Evolutionary conservation across 2,888 invertebrate genomes (phyloP).

Genomic region (Lasioglossum marginatum): DNA sequence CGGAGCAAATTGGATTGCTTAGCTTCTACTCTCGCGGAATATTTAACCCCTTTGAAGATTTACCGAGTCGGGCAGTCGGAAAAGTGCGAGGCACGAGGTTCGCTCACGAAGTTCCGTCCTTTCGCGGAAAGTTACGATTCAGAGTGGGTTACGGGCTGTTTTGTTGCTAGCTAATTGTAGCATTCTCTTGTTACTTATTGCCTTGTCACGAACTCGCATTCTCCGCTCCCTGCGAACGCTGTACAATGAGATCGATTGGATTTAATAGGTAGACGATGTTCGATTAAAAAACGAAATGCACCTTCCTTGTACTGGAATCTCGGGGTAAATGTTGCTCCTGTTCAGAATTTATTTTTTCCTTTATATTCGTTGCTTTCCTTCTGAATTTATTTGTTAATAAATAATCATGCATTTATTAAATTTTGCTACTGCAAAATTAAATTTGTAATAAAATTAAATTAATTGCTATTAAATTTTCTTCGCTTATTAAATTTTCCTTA

Average conservation of each 20-base stretch:
- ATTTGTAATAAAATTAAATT: too few species aligned
- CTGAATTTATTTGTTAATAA: background rate
- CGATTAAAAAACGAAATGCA: background rate
- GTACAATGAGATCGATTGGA: background rate
- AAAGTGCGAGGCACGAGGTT: background rate
- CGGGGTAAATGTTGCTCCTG: background rate
- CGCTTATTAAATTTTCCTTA: too few species aligned
- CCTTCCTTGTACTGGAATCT: background rate
- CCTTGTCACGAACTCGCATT: background rate
- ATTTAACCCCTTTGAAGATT: constrained; percentile 46
- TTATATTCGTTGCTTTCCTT: background rate
- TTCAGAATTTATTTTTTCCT: background rate
- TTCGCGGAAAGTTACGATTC: constrained; percentile 11
- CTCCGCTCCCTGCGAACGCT: background rate
- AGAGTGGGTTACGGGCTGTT: background rate
- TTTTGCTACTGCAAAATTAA: background rate
- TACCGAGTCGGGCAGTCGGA: constrained; percentile 7
- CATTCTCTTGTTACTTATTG: constrained; percentile 2
- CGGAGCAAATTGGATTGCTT: constrained; percentile 43
- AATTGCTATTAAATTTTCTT: too few species aligned
- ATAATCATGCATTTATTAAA: background rate
- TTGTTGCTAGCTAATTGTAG: background rate
- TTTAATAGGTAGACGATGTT: background rate
- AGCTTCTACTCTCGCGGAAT: constrained; percentile 28
- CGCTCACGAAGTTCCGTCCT: constrained; percentile 13